Percentiles rank a stretch among this genome's conserved stretches.
phyloP scores from a whole-genome alignment of 2,888 invertebrate genomes.

The Kuschelorhynchus macadamiae region DNA sequence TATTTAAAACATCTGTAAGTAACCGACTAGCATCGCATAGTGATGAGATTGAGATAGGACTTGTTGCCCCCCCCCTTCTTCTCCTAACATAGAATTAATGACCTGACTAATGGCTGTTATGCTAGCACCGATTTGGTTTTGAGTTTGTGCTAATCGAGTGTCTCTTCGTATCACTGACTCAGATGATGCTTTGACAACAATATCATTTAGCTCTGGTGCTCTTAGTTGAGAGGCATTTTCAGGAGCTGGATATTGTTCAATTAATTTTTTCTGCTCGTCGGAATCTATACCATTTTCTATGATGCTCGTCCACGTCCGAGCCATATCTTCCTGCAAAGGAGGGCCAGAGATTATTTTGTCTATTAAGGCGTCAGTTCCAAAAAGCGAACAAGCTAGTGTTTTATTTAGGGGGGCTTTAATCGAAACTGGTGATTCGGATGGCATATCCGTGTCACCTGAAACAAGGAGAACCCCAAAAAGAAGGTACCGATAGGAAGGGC shows the following conservation, averaged over 20 bases:
- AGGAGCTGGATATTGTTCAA: conserved; percentile 16
- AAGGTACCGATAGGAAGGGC: no score
- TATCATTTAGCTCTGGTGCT: conserved; percentile 26
- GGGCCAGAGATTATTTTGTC: no score
- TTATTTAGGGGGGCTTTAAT: no score
- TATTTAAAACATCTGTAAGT: neutral
- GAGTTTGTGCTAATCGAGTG: neutral
- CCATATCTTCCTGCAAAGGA: no score
- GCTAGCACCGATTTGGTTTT: neutral
- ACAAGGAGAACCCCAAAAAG: no score
- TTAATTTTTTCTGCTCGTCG: conserved; percentile 11
- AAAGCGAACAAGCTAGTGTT: no score
- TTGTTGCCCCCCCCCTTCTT: conserved; percentile 4
- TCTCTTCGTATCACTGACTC: neutral
- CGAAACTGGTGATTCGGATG: no score
- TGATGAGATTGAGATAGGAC: neutral
- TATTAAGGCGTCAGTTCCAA: no score
- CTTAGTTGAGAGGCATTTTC: conserved; percentile 6
- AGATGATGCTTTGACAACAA: conserved; percentile 6
- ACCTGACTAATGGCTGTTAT: conserved; percentile 8
- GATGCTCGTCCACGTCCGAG: conserved; percentile 7
- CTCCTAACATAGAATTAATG: neutral
- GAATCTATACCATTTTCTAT: conserved; percentile 16
- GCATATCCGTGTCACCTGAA: no score
- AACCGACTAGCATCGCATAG: neutral